phyloP scores from a whole-genome alignment of 2,888 invertebrate species.

The Synanthedon vespiformis region DNA sequence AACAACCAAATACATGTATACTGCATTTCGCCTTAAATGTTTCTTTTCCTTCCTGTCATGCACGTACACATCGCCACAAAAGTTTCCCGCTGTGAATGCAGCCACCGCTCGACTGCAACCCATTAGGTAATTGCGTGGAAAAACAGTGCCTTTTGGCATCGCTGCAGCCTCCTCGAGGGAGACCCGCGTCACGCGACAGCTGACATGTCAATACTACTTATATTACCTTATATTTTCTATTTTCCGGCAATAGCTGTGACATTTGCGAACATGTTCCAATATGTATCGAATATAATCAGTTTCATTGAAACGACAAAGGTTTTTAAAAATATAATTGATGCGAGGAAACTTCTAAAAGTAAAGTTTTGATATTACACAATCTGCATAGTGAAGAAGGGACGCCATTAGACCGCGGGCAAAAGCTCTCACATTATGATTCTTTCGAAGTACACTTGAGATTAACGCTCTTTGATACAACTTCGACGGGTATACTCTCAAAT shows the following conservation, averaged over 20 bases:
- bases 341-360: too few species aligned
- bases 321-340: too few species aligned
- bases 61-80: too few species aligned
- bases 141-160: slow-evolving; percentile 16
- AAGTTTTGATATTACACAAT: not conserved
- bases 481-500: not conserved
- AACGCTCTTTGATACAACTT: not conserved
- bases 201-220: too few species aligned
- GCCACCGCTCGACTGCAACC: slow-evolving; percentile 1
- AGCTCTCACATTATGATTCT: not conserved
- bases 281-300: too few species aligned
- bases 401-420: not conserved
- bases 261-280: too few species aligned
- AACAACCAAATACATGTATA: too few species aligned
- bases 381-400: not conserved
- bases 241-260: too few species aligned
- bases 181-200: not conserved
- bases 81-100: not conserved
- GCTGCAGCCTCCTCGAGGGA: slow-evolving; percentile 1
- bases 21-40: too few species aligned
- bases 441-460: slow-evolving; percentile 1
- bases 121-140: slow-evolving; percentile 34
- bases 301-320: too few species aligned
- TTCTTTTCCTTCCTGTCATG: too few species aligned
- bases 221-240: too few species aligned